Evolutionary conservation across 1,140 invertebrate species (phyloP), one percentile per base, ranked within the genome.

Genomic region (Helicorthomorpha holstii): DNA sequence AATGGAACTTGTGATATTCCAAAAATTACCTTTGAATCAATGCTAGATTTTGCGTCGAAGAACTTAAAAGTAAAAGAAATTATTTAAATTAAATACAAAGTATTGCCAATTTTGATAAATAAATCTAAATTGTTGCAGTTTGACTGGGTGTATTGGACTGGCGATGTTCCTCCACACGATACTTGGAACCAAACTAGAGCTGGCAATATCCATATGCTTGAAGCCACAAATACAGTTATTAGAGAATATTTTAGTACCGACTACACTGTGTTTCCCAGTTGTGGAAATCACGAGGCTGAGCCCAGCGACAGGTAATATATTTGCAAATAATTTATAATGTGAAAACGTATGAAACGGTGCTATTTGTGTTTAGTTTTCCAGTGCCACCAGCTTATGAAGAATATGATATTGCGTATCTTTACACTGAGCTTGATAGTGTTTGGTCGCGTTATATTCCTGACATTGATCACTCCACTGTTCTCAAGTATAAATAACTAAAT

Each of bases 261-360:
- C 22, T n/a, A n/a, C n/a, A 19, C 14, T 2, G 68, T 81, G 19
- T 79, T 71, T 55, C 69, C 74, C 2, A 67, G 74, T 2, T 58
- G 79, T 23, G 78, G 79, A 19, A 81, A 81, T 61, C 79, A 81
- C 56, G 79, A 81, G 61, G 68, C 73, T 54, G 63, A 69, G 49
- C 78, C 78, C 16, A 70, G 72, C 12, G 74, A 77, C 66, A 67
- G 74, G 71, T 74, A 52, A 34, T 16, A 16, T 34, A 7, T 7
- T 34, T 16, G n/a, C n/a, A n/a, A n/a, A n/a, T n/a, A n/a, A n/a
- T n/a, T n/a, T n/a, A n/a, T n/a, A n/a, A n/a, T n/a, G n/a, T n/a
- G n/a, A n/a, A n/a, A n/a, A n/a, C n/a, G n/a, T n/a, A n/a, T n/a
- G n/a, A n/a, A n/a, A n/a, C n/a, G n/a, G n/a, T n/a, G n/a, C n/a